A percentile compares a stretch with the other conserved stretches of the same genome.
These are phyloP conservation scores for Xestia rhomboidea DNA, from an alignment of 2,888 invertebrate genomes.

Conservation along the genomic window DNA sequence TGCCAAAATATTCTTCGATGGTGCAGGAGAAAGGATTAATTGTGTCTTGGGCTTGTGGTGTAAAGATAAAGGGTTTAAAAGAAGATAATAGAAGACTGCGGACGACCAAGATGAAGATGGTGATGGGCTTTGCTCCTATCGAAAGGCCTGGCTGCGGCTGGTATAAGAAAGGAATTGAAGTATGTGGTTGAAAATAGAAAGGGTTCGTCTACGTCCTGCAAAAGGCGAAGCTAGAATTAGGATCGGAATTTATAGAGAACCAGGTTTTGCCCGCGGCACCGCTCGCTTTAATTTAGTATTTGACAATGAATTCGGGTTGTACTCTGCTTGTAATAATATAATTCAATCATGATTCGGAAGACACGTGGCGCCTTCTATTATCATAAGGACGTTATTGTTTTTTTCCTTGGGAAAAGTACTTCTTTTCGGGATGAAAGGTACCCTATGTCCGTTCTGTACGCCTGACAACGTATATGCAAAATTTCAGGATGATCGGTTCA, in stretches of 20 bases:
- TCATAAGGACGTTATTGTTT: no score
- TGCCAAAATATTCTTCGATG: conserved; percentile 40
- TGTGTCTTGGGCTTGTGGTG: neutral
- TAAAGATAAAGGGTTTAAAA: accelerated
- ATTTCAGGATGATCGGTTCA: no score
- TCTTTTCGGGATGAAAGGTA: no score
- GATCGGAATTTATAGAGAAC: neutral
- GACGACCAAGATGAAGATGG: neutral
- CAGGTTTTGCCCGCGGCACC: no score
- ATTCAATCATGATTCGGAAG: no score
- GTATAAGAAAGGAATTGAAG: neutral
- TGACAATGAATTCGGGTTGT: no score
- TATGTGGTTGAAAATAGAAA: neutral
- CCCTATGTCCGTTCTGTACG: no score
- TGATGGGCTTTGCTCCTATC: neutral
- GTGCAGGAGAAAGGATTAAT: neutral
- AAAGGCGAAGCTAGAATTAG: neutral
- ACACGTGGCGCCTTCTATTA: no score
- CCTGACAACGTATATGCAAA: no score
- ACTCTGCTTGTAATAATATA: no score
- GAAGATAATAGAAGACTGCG: neutral
- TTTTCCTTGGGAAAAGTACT: no score
- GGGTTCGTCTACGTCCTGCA: neutral
- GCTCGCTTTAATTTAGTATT: no score
- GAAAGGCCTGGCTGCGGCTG: neutral